Percentiles rank a stretch among this genome's conserved stretches.
These are phyloP conservation scores for Myripristis murdjan DNA, from an alignment of 2,797 vertebrate species.

Conservation along the genomic window DNA sequence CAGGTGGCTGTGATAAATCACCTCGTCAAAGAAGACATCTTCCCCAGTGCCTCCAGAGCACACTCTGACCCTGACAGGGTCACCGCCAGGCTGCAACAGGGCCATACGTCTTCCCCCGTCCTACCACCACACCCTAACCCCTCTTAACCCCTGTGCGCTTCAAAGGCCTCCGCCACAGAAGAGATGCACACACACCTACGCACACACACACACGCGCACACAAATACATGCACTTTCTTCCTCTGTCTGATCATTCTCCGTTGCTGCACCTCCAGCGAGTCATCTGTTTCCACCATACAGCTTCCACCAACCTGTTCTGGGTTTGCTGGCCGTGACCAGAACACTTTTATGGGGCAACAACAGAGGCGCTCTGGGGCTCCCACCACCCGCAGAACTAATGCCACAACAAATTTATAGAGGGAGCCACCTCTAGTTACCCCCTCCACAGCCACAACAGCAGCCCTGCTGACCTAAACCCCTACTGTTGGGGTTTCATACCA, in stretches of 20 bases:
- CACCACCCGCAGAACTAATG: conserved; percentile 64
- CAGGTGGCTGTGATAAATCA: conserved; percentile 84
- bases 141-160: conserved; percentile 75
- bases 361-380: conserved; percentile 51
- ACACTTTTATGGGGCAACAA: conserved; percentile 47
- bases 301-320: conserved; percentile 68
- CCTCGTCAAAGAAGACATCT: conserved; percentile 74
- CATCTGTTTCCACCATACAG: conserved; percentile 54
- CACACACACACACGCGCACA: conserved; percentile 23
- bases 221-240: not conserved
- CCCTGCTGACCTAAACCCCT: too few species aligned
- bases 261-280: conserved; percentile 41
- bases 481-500: conserved; percentile 32
- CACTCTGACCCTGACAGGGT: conserved; percentile 73
- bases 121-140: conserved; percentile 49
- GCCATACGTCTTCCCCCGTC: conserved; percentile 75
- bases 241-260: not conserved
- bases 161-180: conserved; percentile 76
- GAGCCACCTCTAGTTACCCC: conserved; percentile 23
- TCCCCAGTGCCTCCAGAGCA: conserved; percentile 59
- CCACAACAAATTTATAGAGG: conserved; percentile 61
- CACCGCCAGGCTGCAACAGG: conserved; percentile 66
- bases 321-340: conserved; percentile 56
- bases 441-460: not conserved
- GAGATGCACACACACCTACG: conserved; percentile 15